Evolutionary conservation across 2,888 invertebrate genomes (phyloP), one percentile per base, ranked within the genome.

Genomic region (Lutraria lutraria): DNA sequence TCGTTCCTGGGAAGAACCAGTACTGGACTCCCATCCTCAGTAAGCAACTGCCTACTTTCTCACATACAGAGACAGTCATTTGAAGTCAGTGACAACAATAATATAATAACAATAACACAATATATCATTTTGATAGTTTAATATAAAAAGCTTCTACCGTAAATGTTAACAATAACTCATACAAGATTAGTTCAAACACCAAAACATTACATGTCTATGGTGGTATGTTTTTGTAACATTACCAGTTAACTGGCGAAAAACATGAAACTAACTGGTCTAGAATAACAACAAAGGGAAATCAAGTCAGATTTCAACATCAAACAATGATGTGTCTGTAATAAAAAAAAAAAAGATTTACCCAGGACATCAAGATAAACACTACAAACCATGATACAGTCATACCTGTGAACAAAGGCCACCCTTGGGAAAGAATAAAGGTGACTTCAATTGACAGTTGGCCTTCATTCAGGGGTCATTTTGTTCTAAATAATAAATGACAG

Each of bases 91-190:
- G 56, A 56, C 56, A 56, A 56, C 56, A 56, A 15, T 6, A 72
- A 31, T 31, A 72, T 12, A 72, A 72, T 2, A 19, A 3, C 29
- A 76, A 76, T 15, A 34, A 31, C 6, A 76, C 31, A 25, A 21
- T 25, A 8, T 13, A 76, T 76, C 29, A 31, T 76, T 76, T 76
- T 34, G 31, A 76, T 34, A 76, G 76, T 76, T 76, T 76, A 76
- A 76, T 76, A 76, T 31, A 76, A 76, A 76, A 76, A 76, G 76
- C 76, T 76, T 76, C 76, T 76, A n/a, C n/a, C n/a, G n/a, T n/a
- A 76, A 76, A 76, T 76, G 76, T 76, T 76, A 76, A 76, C 76
- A 76, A 16, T 76, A 34, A 31, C 76, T 34, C 31, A 4, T 76
- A 31, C 76, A 76, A 76, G 15, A 19, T 76, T 76, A 76, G 76